Evolutionary conservation across 2,113 vertebrate genomes (phyloP), one percentile per base, ranked within the genome.

Genomic region (Spermophilus dauricus): DNA sequence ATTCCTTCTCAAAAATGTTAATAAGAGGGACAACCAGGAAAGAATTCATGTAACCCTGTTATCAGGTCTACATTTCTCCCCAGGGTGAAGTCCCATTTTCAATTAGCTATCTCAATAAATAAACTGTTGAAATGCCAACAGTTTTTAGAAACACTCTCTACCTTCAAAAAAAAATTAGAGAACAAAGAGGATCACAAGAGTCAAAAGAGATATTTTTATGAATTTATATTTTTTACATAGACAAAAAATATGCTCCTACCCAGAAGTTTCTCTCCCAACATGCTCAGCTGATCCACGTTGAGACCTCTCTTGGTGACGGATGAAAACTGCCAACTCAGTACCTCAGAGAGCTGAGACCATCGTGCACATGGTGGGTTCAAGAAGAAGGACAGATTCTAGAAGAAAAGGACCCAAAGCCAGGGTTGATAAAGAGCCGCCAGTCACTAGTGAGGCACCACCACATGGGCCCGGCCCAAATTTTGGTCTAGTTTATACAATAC

Each of bases 321-420:
- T 24, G 99, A 98, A 98, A 99, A 99, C 98, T 99, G 99, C 99
- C 99, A 99, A 16, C 99, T 99, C 75, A 99, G 98, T 26, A 99
- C 99, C 63, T 99, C 99, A 0, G 99, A 99, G 86, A 99, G 98
- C 96, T 99, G 98, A 63, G 98, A 80, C 99, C 99, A 99, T 84
- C 98, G 97, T 34, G 99, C 99, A 5, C 97, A 98, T 2, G 99
- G 99, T 17, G 99, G 99, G 82, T 98, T 99, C 91, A 99, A 93
- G 96, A 99, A 99, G 98, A 99, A 98, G 18, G 98, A 99, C 95
- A 99, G 97, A 93, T 99, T 99, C 99, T 99, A 73, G 37, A 96
- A 86, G 26, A 51, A 48, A 97, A 98, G 70, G 22, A 86, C 58
- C 77, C 85, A 91, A 92, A 22, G 65, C 4, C 48, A 37, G 56